Conservation (phyloP, 2,888 invertebrate genomes). For the Hetaerina titia region DNA sequence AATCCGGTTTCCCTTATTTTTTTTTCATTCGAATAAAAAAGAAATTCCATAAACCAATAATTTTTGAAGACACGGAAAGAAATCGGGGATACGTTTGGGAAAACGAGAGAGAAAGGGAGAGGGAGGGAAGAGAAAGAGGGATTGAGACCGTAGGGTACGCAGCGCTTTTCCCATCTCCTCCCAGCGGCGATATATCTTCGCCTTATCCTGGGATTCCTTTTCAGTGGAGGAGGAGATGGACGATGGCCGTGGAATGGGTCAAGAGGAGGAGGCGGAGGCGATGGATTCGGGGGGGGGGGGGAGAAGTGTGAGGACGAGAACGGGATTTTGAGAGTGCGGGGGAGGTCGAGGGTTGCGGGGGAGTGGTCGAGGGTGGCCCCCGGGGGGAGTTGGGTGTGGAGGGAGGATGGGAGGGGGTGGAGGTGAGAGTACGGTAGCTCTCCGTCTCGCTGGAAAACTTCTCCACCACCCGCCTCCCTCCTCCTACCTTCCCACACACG, state of each 20-base stretch:
- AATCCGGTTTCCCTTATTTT: not conserved
- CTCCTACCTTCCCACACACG: too few species aligned
- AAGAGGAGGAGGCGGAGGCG: too few species aligned
- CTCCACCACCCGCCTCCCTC: too few species aligned
- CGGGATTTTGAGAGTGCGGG: too few species aligned
- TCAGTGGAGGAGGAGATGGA: not conserved
- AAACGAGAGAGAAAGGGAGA: not conserved
- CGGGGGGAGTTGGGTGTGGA: too few species aligned
- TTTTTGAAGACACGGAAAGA: not conserved
- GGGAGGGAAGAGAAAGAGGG: not conserved
- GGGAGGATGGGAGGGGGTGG: too few species aligned
- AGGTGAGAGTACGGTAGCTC: too few species aligned
- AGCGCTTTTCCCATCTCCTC: not conserved
- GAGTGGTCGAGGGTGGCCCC: too few species aligned
- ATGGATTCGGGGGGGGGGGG: too few species aligned
- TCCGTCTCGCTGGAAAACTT: too few species aligned
- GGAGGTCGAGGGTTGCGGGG: too few species aligned
- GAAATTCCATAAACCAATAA: not conserved
- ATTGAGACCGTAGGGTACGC: not conserved
- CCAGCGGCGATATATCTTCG: not conserved
- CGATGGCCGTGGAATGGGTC: not conserved
- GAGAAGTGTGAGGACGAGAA: too few species aligned
- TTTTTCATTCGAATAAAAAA: not conserved
- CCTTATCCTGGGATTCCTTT: not conserved
- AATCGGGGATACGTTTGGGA: not conserved